Conservation (phyloP, 2,797 vertebrate species). For the Periophthalmus magnuspinnatus region DNA sequence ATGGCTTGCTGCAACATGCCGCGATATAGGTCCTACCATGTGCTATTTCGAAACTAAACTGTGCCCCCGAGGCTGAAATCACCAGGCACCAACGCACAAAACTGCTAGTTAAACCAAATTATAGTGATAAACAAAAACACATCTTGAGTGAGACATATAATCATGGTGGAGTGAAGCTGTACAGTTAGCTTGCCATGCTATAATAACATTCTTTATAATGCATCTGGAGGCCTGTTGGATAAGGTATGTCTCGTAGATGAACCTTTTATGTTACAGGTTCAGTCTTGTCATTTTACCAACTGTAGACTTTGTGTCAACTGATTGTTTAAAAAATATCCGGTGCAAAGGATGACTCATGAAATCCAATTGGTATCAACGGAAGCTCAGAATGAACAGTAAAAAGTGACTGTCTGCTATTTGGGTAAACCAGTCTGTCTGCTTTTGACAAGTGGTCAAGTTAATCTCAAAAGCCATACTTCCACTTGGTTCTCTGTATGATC, state of each 20-base stretch:
- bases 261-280: slow-evolving; percentile 36
- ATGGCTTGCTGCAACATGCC: slow-evolving; percentile 4
- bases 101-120: slow-evolving; percentile 51
- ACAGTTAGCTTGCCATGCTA: slow-evolving; percentile 34
- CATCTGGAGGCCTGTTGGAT: slow-evolving; percentile 46
- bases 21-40: not conserved
- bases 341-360: slow-evolving; percentile 4
- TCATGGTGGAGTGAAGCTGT: slow-evolving; percentile 51
- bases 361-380: not conserved
- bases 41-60: slow-evolving; percentile 19
- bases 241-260: not conserved
- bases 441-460: not conserved
- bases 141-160: slow-evolving; percentile 58
- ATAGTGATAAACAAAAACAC: slow-evolving; percentile 61
- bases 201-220: slow-evolving; percentile 31
- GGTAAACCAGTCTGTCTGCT: slow-evolving; percentile 10
- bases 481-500: not conserved
- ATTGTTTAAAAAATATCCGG: not conserved
- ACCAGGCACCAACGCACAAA: slow-evolving; percentile 23
- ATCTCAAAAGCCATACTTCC: not conserved
- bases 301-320: slow-evolving; percentile 17
- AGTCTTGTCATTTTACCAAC: slow-evolving; percentile 14
- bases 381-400: slow-evolving; percentile 4
- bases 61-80: slow-evolving; percentile 31
- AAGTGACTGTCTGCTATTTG: slow-evolving; percentile 8